phyloP scores from a whole-genome alignment of 2,888 invertebrate genomes.

The Orthosia cruda region DNA sequence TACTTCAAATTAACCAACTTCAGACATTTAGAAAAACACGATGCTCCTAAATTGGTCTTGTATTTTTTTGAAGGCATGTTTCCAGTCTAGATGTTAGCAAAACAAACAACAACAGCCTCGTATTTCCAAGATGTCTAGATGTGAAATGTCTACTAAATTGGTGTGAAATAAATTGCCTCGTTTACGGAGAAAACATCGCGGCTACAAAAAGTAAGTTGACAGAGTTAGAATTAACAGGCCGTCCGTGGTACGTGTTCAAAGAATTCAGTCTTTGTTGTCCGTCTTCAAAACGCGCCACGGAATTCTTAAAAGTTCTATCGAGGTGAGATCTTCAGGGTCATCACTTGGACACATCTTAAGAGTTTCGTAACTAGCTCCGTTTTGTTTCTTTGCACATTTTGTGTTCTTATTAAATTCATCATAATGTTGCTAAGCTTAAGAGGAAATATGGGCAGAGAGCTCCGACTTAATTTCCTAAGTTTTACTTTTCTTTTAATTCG shows the following conservation, averaged over 20 bases:
- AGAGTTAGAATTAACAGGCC: constrained; percentile 81
- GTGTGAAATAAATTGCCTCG: constrained; percentile 76
- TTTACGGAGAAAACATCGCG: constrained; percentile 71
- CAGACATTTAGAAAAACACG: not conserved
- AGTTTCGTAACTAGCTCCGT: constrained; percentile 32
- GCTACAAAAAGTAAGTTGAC: constrained; percentile 76
- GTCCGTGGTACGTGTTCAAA: constrained; percentile 78
- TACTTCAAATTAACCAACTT: not conserved
- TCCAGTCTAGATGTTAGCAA: constrained; percentile 19
- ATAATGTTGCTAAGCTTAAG: not conserved
- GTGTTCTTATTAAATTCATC: constrained; percentile 12
- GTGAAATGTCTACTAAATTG: constrained; percentile 66
- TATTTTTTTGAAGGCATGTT: constrained; percentile 12
- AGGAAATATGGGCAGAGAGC: too few species aligned
- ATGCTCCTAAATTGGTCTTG: not conserved
- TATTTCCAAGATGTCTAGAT: constrained; percentile 48
- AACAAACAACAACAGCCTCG: constrained; percentile 22
- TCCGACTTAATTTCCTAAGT: too few species aligned
- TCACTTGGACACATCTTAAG: constrained; percentile 61
- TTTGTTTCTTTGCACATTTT: constrained; percentile 23
- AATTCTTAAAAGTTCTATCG: constrained; percentile 78
- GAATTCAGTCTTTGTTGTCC: constrained; percentile 83
- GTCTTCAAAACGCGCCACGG: constrained; percentile 75
- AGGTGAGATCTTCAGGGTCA: constrained; percentile 77
- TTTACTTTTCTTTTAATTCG: too few species aligned